Conservation (phyloP, 1,140 invertebrate species). For the Ylistrum balloti region DNA sequence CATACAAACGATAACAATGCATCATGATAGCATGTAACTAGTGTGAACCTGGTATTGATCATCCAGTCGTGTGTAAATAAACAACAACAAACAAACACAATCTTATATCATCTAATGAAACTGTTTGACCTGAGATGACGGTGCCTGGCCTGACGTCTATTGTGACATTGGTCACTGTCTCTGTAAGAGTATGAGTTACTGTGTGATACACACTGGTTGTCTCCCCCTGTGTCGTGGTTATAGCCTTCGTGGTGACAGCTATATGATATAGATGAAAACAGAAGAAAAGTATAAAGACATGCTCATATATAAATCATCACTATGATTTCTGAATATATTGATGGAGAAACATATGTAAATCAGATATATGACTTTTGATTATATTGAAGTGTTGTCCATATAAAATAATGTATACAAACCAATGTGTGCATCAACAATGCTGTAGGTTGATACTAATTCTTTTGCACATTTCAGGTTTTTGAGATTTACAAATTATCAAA, state of each 20-base stretch:
- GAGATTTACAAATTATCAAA: no score
- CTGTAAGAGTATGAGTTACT: neutral
- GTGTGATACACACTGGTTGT: conserved; percentile 16
- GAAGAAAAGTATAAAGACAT: neutral
- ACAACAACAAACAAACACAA: neutral
- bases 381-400: no score
- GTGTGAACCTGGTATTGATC: neutral
- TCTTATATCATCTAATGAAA: neutral
- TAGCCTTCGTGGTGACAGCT: neutral
- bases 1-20: no score
- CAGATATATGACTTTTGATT: no score
- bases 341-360: no score
- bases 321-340: no score
- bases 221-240: neutral
- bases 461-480: no score
- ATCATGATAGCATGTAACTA: no score
- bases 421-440: no score
- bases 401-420: no score
- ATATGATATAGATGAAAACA: neutral
- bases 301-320: no score
- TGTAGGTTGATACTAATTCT: no score
- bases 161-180: conserved; percentile 8
- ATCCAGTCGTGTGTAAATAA: neutral
- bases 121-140: neutral
- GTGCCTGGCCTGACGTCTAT: neutral